phyloP scores from a whole-genome alignment of 2,113 vertebrate species.

The Octodon degus region DNA sequence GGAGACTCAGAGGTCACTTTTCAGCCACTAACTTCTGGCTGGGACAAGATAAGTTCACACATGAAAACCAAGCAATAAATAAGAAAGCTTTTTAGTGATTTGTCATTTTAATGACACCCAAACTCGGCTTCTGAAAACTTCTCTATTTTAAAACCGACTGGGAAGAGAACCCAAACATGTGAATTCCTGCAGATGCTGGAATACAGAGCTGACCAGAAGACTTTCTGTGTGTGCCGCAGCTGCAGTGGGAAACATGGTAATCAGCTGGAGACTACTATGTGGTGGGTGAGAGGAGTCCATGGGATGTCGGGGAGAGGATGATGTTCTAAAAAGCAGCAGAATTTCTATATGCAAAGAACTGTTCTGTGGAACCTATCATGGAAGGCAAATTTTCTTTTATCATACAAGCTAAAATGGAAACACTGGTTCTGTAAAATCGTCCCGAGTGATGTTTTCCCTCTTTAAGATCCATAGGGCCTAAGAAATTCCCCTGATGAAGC shows the following conservation, averaged over 20 bases:
- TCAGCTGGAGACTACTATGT: rapidly evolving
- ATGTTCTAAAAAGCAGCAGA: neutral
- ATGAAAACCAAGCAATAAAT: neutral
- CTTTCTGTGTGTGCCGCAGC: neutral
- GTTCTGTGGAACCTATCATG: neutral
- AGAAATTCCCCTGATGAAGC: neutral
- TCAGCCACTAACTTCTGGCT: neutral
- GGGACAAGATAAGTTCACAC: neutral
- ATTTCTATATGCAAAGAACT: neutral
- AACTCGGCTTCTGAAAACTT: neutral
- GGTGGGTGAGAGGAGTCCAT: neutral
- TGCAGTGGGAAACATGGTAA: neutral
- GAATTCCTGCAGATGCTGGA: neutral
- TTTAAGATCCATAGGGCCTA: neutral
- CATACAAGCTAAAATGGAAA: neutral
- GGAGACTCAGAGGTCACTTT: neutral
- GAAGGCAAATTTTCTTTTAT: neutral
- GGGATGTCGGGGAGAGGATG: no score
- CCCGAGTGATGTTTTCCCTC: neutral
- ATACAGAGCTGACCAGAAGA: neutral
- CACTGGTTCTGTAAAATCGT: neutral
- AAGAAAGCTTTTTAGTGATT: neutral
- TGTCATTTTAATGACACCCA: neutral
- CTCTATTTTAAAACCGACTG: neutral
- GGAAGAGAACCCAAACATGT: neutral